These are phyloP conservation scores for Eulemur mongoz DNA, from an alignment of 2,797 vertebrate genomes.

Conservation along the genomic window DNA sequence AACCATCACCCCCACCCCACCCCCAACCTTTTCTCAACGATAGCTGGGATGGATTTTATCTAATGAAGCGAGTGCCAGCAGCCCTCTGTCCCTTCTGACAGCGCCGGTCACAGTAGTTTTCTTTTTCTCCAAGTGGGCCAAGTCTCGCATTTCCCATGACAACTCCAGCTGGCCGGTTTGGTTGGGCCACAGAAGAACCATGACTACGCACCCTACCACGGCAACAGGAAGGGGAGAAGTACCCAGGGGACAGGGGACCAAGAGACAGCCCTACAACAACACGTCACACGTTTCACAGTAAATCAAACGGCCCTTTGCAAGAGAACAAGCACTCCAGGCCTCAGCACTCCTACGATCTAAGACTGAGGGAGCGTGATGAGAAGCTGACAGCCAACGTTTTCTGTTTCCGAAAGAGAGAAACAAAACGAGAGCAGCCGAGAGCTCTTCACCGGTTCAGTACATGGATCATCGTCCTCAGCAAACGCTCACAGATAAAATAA, in stretches of 20 bases:
- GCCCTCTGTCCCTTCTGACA: not conserved
- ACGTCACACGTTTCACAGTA: rapidly evolving
- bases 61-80: not conserved
- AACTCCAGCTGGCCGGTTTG: not conserved
- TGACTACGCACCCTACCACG: rapidly evolving
- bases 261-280: too few species aligned
- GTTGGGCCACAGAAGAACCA: not conserved
- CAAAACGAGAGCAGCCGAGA: not conserved
- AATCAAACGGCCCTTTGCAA: too few species aligned
- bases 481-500: rapidly evolving
- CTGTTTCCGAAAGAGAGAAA: not conserved
- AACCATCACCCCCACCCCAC: rapidly evolving
- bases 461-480: not conserved
- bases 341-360: rapidly evolving
- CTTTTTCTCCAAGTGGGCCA: not conserved
- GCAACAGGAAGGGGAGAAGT: not conserved
- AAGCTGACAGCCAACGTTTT: rapidly evolving
- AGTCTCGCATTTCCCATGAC: not conserved
- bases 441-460: not conserved
- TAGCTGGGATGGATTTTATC: not conserved
- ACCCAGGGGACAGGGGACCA: not conserved
- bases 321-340: not conserved
- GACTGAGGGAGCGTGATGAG: not conserved
- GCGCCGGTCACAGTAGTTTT: not conserved
- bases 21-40: not conserved